A percentile compares a stretch with the other conserved stretches of the same genome.
phyloP scores from a whole-genome alignment of 2,797 vertebrate species.

The Amblyraja radiata region DNA sequence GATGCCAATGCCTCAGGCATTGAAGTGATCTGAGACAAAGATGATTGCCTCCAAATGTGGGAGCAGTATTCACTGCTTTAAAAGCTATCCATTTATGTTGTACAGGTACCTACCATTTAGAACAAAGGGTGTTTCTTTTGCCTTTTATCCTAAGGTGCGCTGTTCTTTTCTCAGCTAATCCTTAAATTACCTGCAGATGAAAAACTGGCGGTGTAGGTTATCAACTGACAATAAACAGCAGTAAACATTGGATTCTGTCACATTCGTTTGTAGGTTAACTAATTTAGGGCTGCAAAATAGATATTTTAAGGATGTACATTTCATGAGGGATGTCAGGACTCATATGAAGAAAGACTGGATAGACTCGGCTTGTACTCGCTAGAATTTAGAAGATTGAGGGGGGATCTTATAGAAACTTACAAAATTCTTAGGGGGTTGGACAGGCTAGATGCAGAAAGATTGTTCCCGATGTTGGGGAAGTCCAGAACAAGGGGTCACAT shows the following conservation, averaged over 20 bases:
- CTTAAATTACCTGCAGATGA: not conserved
- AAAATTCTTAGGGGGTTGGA: too few species aligned
- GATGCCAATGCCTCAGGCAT: not conserved
- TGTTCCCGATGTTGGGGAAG: too few species aligned
- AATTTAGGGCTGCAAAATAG: not conserved
- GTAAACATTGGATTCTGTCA: not conserved
- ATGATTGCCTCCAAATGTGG: slow-evolving; percentile 32
- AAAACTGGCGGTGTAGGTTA: not conserved
- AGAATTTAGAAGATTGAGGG: too few species aligned
- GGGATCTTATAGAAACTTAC: too few species aligned
- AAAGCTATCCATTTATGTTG: not conserved
- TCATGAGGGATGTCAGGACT: not conserved
- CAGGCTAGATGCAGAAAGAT: too few species aligned
- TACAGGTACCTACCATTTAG: not conserved
- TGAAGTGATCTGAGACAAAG: not conserved
- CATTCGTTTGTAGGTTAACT: not conserved
- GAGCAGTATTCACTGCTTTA: slow-evolving; percentile 6
- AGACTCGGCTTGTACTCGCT: too few species aligned
- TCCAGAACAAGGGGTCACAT: too few species aligned
- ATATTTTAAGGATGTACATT: not conserved
- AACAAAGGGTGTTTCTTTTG: slow-evolving; percentile 5
- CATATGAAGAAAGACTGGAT: too few species aligned
- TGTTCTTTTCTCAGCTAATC: not conserved
- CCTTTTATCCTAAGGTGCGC: not conserved
- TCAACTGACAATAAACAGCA: not conserved